phyloP scores from a whole-genome alignment of 2,888 invertebrate genomes.

The Deroplatys truncata region DNA sequence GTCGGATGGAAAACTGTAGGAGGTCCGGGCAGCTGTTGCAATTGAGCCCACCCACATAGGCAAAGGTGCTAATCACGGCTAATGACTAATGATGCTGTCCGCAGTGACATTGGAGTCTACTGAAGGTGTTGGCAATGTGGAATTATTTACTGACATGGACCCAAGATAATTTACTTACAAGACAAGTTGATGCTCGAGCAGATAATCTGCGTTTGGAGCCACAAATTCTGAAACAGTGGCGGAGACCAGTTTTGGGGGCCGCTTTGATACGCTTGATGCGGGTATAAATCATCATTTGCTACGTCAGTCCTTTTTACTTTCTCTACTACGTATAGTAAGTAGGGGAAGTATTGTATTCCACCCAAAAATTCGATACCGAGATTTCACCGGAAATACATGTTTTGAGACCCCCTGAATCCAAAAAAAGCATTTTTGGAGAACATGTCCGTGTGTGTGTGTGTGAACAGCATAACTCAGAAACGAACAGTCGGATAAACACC shows the following conservation, averaged over 20 bases:
- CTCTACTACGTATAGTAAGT: too few relatives aligned
- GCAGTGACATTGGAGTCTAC: neutral
- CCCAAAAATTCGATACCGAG: too few relatives aligned
- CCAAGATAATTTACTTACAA: neutral
- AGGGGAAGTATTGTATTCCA: too few relatives aligned
- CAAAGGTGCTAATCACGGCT: neutral
- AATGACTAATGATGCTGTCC: constrained; percentile 14
- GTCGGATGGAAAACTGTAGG: neutral
- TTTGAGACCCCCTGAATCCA: too few relatives aligned
- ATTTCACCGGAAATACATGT: too few relatives aligned
- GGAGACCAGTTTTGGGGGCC: neutral
- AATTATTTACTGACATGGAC: neutral
- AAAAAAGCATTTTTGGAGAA: too few relatives aligned
- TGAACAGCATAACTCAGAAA: too few relatives aligned
- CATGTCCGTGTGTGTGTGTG: too few relatives aligned
- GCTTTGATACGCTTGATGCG: neutral
- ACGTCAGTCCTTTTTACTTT: too few relatives aligned
- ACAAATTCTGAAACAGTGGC: neutral
- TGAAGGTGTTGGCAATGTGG: neutral
- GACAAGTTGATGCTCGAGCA: neutral
- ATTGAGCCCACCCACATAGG: constrained; percentile 1
- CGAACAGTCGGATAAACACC: too few relatives aligned
- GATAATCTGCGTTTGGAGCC: neutral
- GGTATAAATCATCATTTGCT: neutral
- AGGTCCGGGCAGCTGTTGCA: neutral